Conservation (phyloP, 2,888 invertebrate species). For the Alloscopus bannaensis region DNA sequence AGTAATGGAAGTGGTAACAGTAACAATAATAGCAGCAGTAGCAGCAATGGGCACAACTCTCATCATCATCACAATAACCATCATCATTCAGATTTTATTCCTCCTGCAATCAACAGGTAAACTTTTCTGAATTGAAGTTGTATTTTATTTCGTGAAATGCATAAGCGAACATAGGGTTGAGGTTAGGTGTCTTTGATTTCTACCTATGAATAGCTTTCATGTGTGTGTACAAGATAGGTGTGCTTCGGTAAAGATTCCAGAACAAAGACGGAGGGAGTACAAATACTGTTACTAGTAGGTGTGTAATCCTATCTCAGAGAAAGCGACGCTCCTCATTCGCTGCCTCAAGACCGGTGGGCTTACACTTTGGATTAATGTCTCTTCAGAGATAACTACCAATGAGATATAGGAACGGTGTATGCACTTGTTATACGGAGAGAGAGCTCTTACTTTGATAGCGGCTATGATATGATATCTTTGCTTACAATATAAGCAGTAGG, state of each 20-base stretch:
- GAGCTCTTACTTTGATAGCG: constrained; percentile 23
- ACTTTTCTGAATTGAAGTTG: too few relatives aligned
- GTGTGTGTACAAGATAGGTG: not conserved
- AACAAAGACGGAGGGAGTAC: not conserved
- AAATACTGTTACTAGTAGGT: constrained; percentile 25
- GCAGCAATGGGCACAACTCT: constrained; percentile 24
- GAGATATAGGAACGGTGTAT: constrained; percentile 31
- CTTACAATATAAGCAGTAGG: too few relatives aligned
- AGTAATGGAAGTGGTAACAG: constrained; percentile 39
- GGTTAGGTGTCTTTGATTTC: too few relatives aligned
- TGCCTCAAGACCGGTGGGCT: constrained; percentile 35
- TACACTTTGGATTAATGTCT: constrained; percentile 27
- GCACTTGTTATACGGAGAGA: constrained; percentile 20
- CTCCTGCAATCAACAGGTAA: constrained; percentile 52
- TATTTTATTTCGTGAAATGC: too few relatives aligned
- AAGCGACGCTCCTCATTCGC: constrained; percentile 46
- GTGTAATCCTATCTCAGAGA: constrained; percentile 10
- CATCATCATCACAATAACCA: constrained; percentile 49
- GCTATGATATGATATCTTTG: too few relatives aligned
- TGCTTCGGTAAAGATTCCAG: not conserved
- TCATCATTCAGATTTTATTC: constrained; percentile 58
- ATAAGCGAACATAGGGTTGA: too few relatives aligned
- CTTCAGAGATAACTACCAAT: constrained; percentile 52
- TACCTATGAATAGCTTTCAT: too few relatives aligned
- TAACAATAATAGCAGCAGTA: constrained; percentile 32